phyloP scores from a whole-genome alignment of 1,140 invertebrate species.

The Brachionus paranguensis region DNA sequence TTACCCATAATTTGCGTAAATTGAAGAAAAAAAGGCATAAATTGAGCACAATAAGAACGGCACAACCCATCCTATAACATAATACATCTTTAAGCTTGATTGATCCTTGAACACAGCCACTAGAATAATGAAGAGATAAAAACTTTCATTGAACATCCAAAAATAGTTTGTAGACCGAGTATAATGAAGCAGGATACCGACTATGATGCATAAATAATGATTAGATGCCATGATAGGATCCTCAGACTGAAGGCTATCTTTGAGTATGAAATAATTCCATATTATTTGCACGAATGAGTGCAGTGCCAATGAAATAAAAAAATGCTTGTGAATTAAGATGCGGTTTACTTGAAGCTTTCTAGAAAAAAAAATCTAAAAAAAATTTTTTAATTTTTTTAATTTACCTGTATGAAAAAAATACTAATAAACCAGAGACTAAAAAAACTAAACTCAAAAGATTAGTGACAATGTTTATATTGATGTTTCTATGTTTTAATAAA shows the following conservation, averaged over 20 bases:
- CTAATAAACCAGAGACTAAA: neutral
- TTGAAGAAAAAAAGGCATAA: neutral
- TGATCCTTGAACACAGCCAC: conserved; percentile 18
- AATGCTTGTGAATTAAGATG: conserved; percentile 11
- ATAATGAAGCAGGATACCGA: neutral
- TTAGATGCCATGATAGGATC: neutral
- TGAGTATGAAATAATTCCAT: neutral
- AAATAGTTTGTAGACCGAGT: conserved; percentile 28
- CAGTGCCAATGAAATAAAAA: conserved; percentile 10
- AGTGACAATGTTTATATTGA: neutral
- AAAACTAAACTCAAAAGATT: conserved; percentile 22
- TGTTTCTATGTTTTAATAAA: neutral
- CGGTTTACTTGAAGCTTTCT: conserved; percentile 32
- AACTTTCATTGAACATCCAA: conserved; percentile 40
- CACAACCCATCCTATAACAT: conserved; percentile 4
- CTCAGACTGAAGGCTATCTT: neutral
- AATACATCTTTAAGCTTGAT: neutral
- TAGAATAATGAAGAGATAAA: conserved; percentile 28
- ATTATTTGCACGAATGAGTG: conserved; percentile 13
- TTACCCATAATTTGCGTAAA: conserved; percentile 21
- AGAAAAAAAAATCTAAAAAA: neutral
- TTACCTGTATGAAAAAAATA: conserved; percentile 22
- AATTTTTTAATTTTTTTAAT: neutral
- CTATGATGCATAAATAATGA: neutral
- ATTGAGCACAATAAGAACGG: conserved; percentile 23